Evolutionary conservation across 2,113 vertebrate genomes (phyloP).

Genomic region (Amblyornis subalaris): DNA sequence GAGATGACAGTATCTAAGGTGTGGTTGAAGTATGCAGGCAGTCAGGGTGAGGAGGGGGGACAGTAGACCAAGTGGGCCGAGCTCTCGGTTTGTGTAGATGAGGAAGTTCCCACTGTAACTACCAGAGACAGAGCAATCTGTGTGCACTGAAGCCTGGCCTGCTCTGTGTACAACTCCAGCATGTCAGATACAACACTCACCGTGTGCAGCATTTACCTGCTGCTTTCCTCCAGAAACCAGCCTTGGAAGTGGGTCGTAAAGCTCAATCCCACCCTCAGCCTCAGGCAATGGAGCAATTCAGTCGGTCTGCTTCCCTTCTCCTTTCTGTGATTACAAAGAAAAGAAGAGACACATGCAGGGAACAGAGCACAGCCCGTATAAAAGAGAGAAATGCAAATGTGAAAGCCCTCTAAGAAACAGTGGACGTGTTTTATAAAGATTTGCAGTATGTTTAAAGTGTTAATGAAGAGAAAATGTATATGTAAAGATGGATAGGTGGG

Average conservation of each 20-base stretch:
- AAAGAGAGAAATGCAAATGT: neutral
- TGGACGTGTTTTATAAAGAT: neutral
- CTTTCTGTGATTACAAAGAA: neutral
- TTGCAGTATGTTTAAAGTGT: neutral
- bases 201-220: neutral
- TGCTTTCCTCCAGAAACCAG: neutral
- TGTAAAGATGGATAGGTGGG: neutral
- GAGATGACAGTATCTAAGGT: neutral
- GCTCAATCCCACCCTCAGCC: neutral
- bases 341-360: accelerated
- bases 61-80: neutral
- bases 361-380: neutral
- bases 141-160: neutral
- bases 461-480: neutral
- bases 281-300: neutral
- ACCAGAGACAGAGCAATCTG: no score
- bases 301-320: neutral
- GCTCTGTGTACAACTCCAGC: neutral
- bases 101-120: neutral
- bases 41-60: neutral
- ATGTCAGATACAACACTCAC: neutral
- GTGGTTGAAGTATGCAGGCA: neutral
- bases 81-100: accelerated
- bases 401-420: neutral
- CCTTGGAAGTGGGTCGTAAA: neutral